Evolutionary conservation across 2,797 vertebrate genomes (phyloP).

Genomic region (Podarcis siculus): DNA sequence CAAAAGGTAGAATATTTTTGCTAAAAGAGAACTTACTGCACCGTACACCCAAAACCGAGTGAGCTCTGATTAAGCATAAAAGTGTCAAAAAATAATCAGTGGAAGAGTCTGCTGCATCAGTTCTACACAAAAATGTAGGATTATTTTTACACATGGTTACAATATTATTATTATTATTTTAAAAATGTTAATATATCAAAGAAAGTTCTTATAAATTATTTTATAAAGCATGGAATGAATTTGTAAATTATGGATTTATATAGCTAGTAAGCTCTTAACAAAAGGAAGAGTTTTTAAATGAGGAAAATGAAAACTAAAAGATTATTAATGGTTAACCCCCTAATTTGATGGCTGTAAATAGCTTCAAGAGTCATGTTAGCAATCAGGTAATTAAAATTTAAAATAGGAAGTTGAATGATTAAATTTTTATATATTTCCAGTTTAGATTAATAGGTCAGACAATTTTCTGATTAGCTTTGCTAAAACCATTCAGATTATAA

Average conservation of each 20-base stretch:
- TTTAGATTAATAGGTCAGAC: too few species aligned
- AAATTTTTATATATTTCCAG: too few species aligned
- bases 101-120: background rate
- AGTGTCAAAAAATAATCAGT: too few species aligned
- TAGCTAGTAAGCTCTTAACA: background rate
- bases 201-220: too few species aligned
- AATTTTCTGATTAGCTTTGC: too few species aligned
- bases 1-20: slow-evolving; percentile 36
- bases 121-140: background rate
- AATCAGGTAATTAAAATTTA: too few species aligned
- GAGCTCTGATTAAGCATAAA: background rate
- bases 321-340: too few species aligned
- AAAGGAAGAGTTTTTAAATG: background rate
- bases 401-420: too few species aligned
- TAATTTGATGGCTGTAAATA: too few species aligned
- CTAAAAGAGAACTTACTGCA: slow-evolving; percentile 34
- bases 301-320: background rate
- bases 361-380: too few species aligned
- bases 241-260: background rate
- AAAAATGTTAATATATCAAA: background rate
- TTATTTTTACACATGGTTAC: background rate
- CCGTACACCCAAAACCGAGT: slow-evolving; percentile 35
- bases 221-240: too few species aligned
- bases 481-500: too few species aligned
- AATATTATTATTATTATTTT: background rate